Evolutionary conservation across 2,888 invertebrate genomes (phyloP).

Genomic region (Ornithoptera alexandrae): DNA sequence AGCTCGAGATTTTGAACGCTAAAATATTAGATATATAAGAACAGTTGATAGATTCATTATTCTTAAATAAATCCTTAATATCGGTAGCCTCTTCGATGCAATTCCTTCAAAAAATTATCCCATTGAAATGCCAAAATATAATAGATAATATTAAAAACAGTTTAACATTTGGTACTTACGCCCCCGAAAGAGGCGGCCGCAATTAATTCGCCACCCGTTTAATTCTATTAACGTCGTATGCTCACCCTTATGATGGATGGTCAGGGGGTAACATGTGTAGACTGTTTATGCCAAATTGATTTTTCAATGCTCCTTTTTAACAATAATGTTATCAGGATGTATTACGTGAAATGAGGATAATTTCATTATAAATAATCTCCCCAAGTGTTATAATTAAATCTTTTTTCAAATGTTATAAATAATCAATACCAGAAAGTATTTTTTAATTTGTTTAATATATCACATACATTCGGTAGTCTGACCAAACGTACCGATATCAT

Average conservation of each 20-base stretch:
- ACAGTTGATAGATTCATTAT: too few relatives aligned
- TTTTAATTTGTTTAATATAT: too few relatives aligned
- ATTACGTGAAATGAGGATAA: conserved; percentile 13
- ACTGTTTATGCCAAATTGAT: conserved; percentile 66
- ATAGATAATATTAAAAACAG: conserved; percentile 68
- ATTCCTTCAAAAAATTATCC: not conserved
- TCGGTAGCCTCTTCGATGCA: not conserved
- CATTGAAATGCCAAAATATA: conserved; percentile 40
- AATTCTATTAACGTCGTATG: conserved; percentile 60
- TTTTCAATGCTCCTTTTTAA: conserved; percentile 37
- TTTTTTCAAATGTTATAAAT: too few relatives aligned
- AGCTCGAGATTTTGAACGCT: too few relatives aligned
- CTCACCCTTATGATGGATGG: conserved; percentile 62
- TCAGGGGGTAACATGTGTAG: conserved; percentile 68
- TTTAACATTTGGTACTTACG: conserved; percentile 69
- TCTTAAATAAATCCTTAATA: not conserved
- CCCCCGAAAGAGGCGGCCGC: conserved; percentile 41
- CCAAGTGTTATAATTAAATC: too few relatives aligned
- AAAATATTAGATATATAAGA: too few relatives aligned
- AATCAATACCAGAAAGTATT: too few relatives aligned
- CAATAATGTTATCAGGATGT: conserved; percentile 29
- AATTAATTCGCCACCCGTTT: conserved; percentile 65
- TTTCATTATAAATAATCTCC: conserved; percentile 37
- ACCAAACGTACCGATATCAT: too few relatives aligned
- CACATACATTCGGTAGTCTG: too few relatives aligned